Percentiles rank a stretch among this genome's conserved stretches.
phyloP scores from a whole-genome alignment of 2,888 invertebrate genomes.

The Stictocephala bisonia region DNA sequence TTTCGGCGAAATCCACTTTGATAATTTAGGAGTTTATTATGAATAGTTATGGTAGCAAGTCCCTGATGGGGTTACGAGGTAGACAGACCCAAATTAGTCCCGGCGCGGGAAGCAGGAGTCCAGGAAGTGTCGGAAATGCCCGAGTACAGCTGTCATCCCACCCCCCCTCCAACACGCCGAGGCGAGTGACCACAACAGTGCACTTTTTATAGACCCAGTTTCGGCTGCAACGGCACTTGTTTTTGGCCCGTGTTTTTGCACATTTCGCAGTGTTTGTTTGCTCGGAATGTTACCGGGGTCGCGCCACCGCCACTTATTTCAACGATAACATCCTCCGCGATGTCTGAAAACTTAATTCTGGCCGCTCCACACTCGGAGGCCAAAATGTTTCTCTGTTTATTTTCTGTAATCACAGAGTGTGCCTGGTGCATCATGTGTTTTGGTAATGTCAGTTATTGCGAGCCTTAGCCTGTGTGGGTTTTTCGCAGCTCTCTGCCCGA shows the following conservation, averaged over 20 bases:
- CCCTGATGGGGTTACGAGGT: too few relatives aligned
- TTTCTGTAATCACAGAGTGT: constrained; percentile 19
- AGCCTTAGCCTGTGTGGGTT: not conserved
- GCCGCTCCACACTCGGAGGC: not conserved
- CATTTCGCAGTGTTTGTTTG: not conserved
- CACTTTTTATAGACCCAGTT: constrained; percentile 31
- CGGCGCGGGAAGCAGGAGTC: too few relatives aligned
- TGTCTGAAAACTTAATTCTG: constrained; percentile 13
- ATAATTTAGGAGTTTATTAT: too few relatives aligned
- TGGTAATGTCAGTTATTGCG: constrained; percentile 22
- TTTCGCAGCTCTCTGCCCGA: constrained; percentile 18
- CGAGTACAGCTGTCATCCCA: constrained; percentile 18
- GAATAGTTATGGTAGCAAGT: too few relatives aligned
- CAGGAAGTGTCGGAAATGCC: constrained; percentile 36
- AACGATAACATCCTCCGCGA: not conserved
- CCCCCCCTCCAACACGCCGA: not conserved
- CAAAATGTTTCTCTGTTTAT: constrained; percentile 18
- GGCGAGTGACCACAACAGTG: constrained; percentile 23
- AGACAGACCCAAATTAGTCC: too few relatives aligned
- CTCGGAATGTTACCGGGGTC: constrained; percentile 3
- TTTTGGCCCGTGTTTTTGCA: constrained; percentile 33
- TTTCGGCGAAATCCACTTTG: too few relatives aligned
- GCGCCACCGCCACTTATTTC: not conserved
- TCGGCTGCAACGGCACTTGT: constrained; percentile 15
- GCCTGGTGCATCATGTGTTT: constrained; percentile 15